Percentiles rank a stretch among this genome's conserved stretches.
These are phyloP conservation scores for Nephrotoma flavescens DNA, from an alignment of 2,888 invertebrate genomes.

Conservation along the genomic window DNA sequence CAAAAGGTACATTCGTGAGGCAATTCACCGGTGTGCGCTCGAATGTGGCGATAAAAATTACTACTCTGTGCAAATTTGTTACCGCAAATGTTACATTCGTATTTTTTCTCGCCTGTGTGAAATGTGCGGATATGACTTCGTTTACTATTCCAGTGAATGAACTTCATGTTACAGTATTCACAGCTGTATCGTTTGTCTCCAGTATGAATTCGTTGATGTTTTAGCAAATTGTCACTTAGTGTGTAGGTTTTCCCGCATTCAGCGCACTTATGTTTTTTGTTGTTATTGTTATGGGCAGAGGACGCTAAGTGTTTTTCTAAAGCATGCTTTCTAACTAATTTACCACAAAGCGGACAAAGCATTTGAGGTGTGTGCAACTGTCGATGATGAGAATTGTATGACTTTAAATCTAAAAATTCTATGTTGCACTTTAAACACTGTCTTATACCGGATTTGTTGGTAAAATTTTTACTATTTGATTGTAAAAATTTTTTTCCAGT, in stretches of 20 bases:
- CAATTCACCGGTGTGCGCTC: conserved; percentile 9
- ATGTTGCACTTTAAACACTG: not conserved
- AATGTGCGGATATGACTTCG: conserved; percentile 7
- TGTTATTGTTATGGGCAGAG: not conserved
- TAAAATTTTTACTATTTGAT: not conserved
- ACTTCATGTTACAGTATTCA: conserved; percentile 8
- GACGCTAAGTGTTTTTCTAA: conserved; percentile 7
- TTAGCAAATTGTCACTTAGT: conserved; percentile 2
- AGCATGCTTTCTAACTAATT: conserved; percentile 3
- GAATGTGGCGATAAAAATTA: conserved; percentile 7
- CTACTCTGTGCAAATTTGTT: conserved; percentile 8
- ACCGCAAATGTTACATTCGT: conserved; percentile 8
- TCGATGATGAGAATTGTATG: not conserved
- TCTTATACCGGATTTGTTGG: not conserved
- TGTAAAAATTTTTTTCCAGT: not conserved
- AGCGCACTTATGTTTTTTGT: conserved; percentile 5
- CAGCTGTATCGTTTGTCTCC: conserved; percentile 8
- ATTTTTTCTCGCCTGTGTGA: conserved; percentile 10
- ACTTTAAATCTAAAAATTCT: not conserved
- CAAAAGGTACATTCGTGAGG: conserved; percentile 8
- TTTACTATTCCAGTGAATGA: conserved; percentile 11
- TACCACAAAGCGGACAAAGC: conserved; percentile 9
- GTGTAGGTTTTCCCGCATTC: conserved; percentile 8
- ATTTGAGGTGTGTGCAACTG: not conserved
- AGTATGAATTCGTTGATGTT: conserved; percentile 8